A percentile compares a stretch with the other conserved stretches of the same genome.
phyloP scores from a whole-genome alignment of 2,888 invertebrate species.

The Campoplex nolae region DNA sequence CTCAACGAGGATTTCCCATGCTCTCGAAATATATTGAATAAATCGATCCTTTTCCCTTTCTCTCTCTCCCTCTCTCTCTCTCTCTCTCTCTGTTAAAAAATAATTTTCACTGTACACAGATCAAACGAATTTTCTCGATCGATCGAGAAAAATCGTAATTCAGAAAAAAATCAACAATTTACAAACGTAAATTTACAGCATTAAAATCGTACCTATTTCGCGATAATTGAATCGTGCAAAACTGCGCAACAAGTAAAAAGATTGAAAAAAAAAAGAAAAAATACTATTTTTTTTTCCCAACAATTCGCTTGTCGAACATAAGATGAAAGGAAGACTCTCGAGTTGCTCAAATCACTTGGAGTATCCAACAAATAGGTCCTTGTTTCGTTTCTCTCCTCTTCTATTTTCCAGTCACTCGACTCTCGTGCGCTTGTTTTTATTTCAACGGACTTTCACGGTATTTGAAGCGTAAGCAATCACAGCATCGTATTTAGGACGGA shows the following conservation, averaged over 20 bases:
- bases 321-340: constrained; percentile 56
- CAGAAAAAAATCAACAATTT: constrained; percentile 60
- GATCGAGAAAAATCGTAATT: constrained; percentile 15
- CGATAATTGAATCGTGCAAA: constrained; percentile 34
- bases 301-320: constrained; percentile 31
- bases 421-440: constrained; percentile 15
- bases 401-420: constrained; percentile 17
- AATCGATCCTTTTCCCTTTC: background rate
- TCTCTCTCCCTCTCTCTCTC: background rate
- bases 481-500: constrained; percentile 82
- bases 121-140: constrained; percentile 3
- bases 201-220: constrained; percentile 37
- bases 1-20: background rate
- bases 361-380: constrained; percentile 25
- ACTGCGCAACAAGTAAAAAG: constrained; percentile 18
- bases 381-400: background rate
- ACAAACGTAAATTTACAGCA: constrained; percentile 66
- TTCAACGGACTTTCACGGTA: constrained; percentile 57
- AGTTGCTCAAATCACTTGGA: constrained; percentile 24
- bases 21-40: constrained; percentile 1
- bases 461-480: constrained; percentile 80
- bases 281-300: constrained; percentile 1
- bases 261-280: constrained; percentile 26
- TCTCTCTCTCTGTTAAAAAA: background rate
- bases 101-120: constrained; percentile 44